A percentile compares a stretch with the other conserved stretches of the same genome.
Evolutionary conservation across 1,140 invertebrate genomes (phyloP).

Genomic region (Plectus sambesii): DNA sequence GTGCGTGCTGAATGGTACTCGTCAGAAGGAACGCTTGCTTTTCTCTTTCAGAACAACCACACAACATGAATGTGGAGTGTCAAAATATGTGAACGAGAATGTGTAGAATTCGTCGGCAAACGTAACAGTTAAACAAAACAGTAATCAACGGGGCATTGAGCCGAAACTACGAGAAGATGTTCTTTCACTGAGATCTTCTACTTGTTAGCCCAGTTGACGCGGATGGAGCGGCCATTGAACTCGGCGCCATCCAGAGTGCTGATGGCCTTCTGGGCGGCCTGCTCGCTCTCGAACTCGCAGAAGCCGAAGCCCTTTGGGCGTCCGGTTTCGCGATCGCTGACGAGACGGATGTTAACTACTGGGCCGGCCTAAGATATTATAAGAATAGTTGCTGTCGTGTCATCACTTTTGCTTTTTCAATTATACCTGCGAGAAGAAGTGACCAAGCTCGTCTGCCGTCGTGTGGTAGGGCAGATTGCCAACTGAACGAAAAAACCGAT

Average conservation of each 20-base stretch:
- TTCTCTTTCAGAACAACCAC: too few species aligned
- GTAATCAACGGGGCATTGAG: too few species aligned
- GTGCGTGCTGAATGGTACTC: too few species aligned
- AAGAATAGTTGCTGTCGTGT: slow-evolving; percentile 36
- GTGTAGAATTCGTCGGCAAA: too few species aligned
- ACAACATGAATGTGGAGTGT: too few species aligned
- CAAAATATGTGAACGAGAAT: too few species aligned
- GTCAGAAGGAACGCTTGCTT: too few species aligned
- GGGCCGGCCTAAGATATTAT: background rate
- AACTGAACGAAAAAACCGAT: slow-evolving; percentile 59
- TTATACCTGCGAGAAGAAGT: slow-evolving; percentile 98
- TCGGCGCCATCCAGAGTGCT: background rate
- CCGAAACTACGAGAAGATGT: too few species aligned
- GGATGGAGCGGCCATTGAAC: background rate
- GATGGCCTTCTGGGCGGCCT: background rate
- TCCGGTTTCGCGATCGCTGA: slow-evolving; percentile 83
- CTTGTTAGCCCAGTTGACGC: background rate
- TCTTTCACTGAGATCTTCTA: too few species aligned
- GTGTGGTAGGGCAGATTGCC: slow-evolving; percentile 99
- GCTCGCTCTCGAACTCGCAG: background rate
- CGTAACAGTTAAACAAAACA: too few species aligned
- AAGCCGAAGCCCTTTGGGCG: background rate
- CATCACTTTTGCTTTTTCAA: slow-evolving; percentile 68
- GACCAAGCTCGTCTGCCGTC: slow-evolving; percentile 94
- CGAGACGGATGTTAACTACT: slow-evolving; percentile 58